Evolutionary conservation across 2,888 invertebrate genomes (phyloP).

Genomic region (Zonitis immaculata): DNA sequence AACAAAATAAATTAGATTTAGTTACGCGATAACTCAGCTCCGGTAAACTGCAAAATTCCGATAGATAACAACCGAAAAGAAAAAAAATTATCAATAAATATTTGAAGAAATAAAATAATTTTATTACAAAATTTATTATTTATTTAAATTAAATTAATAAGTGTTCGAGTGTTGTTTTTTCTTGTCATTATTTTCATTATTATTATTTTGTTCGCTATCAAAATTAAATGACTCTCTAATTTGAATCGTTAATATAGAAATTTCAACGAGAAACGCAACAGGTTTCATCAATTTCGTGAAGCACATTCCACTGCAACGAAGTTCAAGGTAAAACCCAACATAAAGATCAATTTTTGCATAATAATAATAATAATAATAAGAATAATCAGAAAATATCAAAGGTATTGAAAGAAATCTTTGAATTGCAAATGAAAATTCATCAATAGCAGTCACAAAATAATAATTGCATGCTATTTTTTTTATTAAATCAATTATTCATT

Average conservation of each 20-base stretch:
- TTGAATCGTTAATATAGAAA: neutral
- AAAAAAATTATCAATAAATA: neutral
- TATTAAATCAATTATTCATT: too few relatives aligned
- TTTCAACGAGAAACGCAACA: neutral
- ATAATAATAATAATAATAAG: too few relatives aligned
- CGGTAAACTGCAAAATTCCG: slow-evolving; percentile 14
- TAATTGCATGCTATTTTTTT: too few relatives aligned
- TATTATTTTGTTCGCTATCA: neutral
- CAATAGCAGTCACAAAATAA: too few relatives aligned
- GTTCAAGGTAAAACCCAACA: neutral
- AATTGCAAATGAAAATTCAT: too few relatives aligned
- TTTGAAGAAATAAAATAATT: neutral
- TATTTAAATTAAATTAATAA: neutral
- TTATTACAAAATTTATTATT: neutral
- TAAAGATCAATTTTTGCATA: neutral
- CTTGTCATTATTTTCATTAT: neutral
- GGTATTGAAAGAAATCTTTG: neutral
- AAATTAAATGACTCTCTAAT: too few relatives aligned
- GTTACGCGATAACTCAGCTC: slow-evolving; percentile 36
- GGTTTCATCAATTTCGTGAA: neutral
- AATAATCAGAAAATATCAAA: neutral
- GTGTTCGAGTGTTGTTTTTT: neutral
- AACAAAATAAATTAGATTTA: slow-evolving; percentile 45
- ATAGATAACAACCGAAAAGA: neutral
- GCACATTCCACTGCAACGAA: neutral